Percentiles rank a stretch among this genome's conserved stretches.
Evolutionary conservation across 2,797 vertebrate genomes (phyloP).

Genomic region (Botia kubotai): DNA sequence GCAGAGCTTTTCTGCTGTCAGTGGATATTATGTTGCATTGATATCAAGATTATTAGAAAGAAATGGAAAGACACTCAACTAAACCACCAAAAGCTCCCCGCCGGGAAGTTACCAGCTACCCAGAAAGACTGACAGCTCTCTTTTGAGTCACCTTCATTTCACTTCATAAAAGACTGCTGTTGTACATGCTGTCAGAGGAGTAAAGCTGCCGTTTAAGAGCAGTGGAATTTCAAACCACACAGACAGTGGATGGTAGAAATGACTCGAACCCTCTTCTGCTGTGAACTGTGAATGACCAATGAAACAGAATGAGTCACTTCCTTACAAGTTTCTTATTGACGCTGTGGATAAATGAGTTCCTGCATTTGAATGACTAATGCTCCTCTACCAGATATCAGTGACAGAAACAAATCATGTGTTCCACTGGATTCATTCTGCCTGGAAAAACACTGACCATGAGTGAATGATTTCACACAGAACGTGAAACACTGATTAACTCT

Average conservation of each 20-base stretch:
- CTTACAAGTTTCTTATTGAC: conserved; percentile 57
- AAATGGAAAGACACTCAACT: conserved; percentile 72
- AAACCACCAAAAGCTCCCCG: conserved; percentile 65
- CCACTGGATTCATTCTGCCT: conserved; percentile 45
- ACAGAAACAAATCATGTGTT: conserved; percentile 44
- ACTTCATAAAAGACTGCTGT: conserved; percentile 43
- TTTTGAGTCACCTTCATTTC: conserved; percentile 69
- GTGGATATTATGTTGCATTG: conserved; percentile 77
- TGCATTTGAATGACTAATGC: conserved; percentile 56
- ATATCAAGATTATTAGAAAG: conserved; percentile 83
- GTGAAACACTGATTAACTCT: not conserved
- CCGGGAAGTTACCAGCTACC: conserved; percentile 71
- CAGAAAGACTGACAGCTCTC: conserved; percentile 78
- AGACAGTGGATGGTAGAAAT: conserved; percentile 35
- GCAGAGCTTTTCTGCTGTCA: conserved; percentile 76
- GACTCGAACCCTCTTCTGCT: conserved; percentile 25
- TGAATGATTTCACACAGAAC: conserved; percentile 43
- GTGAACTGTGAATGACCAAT: conserved; percentile 43
- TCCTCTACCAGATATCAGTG: conserved; percentile 34
- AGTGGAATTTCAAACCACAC: conserved; percentile 39
- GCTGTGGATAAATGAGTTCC: conserved; percentile 49
- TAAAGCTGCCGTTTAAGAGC: conserved; percentile 64
- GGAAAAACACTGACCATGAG: conserved; percentile 46
- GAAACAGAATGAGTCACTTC: conserved; percentile 60
- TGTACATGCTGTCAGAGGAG: conserved; percentile 73